Percentiles rank a stretch among this genome's conserved stretches.
These are phyloP conservation scores for Camelus bactrianus DNA, from an alignment of 2,113 vertebrate genomes.

Conservation along the genomic window DNA sequence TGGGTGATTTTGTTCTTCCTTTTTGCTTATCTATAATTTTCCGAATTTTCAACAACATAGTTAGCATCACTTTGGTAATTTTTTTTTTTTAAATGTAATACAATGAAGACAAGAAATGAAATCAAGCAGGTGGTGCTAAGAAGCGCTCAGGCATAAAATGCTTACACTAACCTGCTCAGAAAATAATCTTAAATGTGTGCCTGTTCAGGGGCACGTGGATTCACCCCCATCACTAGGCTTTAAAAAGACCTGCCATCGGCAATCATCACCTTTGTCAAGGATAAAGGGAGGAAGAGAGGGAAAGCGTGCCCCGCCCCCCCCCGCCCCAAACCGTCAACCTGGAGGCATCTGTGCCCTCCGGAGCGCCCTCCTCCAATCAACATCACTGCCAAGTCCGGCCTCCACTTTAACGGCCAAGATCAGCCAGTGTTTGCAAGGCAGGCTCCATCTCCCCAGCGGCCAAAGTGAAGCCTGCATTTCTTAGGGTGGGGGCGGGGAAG, in stretches of 20 bases:
- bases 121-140: neutral
- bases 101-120: neutral
- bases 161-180: neutral
- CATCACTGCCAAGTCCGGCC: neutral
- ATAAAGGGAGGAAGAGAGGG: neutral
- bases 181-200: neutral
- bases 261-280: neutral
- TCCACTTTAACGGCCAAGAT: neutral
- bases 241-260: neutral
- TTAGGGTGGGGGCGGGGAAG: neutral
- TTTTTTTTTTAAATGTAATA: neutral
- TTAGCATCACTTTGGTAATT: neutral
- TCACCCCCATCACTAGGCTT: neutral
- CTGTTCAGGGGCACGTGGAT: neutral
- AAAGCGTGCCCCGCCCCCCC: fast-evolving
- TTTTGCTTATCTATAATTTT: neutral
- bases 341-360: neutral
- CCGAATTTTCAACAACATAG: constrained; percentile 6
- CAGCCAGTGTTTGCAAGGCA: neutral
- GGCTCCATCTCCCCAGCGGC: neutral
- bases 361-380: neutral
- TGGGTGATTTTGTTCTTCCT: neutral
- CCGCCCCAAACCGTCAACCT: neutral
- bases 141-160: neutral
- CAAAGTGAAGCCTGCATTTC: neutral